These are phyloP conservation scores for Drosophila paracracens DNA, from an alignment of 2,888 invertebrate genomes.

Conservation along the genomic window DNA sequence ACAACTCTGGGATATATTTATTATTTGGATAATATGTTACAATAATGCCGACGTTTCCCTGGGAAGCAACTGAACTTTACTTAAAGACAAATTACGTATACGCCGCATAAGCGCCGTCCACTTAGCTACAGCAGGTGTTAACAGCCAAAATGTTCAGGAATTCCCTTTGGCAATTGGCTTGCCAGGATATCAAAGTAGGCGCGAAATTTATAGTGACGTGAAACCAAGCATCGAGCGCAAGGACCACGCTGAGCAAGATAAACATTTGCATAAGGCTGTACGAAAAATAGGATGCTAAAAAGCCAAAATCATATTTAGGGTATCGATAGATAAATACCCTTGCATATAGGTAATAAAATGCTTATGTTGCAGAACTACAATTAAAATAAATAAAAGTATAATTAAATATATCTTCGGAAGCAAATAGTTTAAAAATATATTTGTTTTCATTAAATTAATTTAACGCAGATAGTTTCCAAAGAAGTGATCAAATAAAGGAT, in stretches of 20 bases:
- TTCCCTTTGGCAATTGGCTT: conserved; percentile 44
- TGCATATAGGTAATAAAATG: background rate
- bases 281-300: background rate
- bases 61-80: conserved; percentile 29
- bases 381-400: background rate
- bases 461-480: background rate
- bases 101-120: conserved; percentile 22
- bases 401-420: background rate
- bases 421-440: background rate
- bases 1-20: conserved; percentile 18
- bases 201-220: conserved; percentile 55
- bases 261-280: conserved; percentile 42
- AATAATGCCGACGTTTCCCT: conserved; percentile 31
- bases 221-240: conserved; percentile 27
- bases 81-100: conserved; percentile 45
- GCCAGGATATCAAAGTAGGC: conserved; percentile 58
- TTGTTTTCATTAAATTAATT: background rate
- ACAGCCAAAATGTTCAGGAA: conserved; percentile 29
- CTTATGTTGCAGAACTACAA: background rate
- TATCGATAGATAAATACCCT: conserved; percentile 4
- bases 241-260: conserved; percentile 33
- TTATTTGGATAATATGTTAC: conserved; percentile 22
- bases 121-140: conserved; percentile 50
- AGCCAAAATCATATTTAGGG: background rate
- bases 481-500: background rate